These are phyloP conservation scores for Cantharis rufa DNA, from an alignment of 2,888 invertebrate species.

Conservation along the genomic window DNA sequence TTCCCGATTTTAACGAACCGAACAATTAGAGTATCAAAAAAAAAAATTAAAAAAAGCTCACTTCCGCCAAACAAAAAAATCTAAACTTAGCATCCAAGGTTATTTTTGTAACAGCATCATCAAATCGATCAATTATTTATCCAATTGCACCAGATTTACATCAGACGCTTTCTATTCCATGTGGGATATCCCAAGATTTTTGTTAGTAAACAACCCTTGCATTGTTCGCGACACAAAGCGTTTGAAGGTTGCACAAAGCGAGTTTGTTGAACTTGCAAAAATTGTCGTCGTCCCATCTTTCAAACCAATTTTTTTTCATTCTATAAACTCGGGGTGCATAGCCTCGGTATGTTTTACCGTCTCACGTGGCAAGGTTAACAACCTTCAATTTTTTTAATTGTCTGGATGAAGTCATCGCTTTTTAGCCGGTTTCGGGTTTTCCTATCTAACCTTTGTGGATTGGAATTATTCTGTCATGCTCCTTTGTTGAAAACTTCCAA, in stretches of 20 bases:
- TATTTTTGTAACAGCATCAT: not conserved
- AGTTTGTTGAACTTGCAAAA: not conserved
- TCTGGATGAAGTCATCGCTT: not conserved
- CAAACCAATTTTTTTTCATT: not conserved
- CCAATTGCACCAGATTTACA: not conserved
- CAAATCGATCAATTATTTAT: not conserved
- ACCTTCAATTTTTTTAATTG: not conserved
- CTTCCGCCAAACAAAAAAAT: not conserved
- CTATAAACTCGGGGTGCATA: not conserved
- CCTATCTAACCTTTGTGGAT: not conserved
- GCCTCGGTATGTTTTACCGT: not conserved
- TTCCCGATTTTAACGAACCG: not conserved
- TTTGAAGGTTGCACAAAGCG: not conserved
- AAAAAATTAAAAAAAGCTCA: not conserved
- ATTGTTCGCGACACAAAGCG: not conserved
- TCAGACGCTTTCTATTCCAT: not conserved
- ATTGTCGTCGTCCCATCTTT: not conserved
- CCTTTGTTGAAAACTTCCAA: not conserved
- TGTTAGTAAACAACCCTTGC: not conserved
- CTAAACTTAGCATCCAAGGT: not conserved
- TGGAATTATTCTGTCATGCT: not conserved
- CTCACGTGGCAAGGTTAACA: not conserved
- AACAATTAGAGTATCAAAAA: not conserved
- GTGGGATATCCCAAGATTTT: not conserved
- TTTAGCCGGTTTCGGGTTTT: not conserved